A percentile compares a stretch with the other conserved stretches of the same genome.
These are phyloP conservation scores for Ceraclea dissimilis DNA, from an alignment of 2,888 invertebrate species.

Conservation along the genomic window DNA sequence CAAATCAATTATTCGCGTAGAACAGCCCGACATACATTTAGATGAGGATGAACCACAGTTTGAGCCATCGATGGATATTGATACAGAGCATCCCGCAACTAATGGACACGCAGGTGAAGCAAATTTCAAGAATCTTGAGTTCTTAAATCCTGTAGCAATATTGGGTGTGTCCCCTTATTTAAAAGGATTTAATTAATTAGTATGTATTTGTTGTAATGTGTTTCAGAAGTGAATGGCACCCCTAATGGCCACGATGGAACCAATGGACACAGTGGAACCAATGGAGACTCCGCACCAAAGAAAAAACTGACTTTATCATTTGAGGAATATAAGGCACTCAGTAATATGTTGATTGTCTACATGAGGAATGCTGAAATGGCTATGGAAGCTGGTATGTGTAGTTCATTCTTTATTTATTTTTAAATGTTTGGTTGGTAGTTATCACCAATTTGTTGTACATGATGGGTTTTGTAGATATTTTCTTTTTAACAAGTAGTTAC, in stretches of 20 bases:
- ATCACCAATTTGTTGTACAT: not conserved
- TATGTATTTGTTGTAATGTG: not conserved
- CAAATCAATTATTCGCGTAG: constrained; percentile 94
- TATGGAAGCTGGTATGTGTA: constrained; percentile 49
- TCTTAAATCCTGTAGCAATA: no score
- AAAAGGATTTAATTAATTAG: not conserved
- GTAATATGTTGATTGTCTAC: constrained; percentile 84
- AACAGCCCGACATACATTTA: constrained; percentile 93
- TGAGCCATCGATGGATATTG: constrained; percentile 49
- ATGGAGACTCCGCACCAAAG: constrained; percentile 42
- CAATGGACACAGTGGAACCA: constrained; percentile 19
- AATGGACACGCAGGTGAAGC: constrained; percentile 18
- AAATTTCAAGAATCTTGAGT: no score
- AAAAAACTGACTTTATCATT: constrained; percentile 78
- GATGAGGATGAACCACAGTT: constrained; percentile 64
- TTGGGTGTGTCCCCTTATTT: no score
- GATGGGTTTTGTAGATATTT: no score
- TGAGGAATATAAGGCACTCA: constrained; percentile 88
- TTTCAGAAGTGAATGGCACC: constrained; percentile 20
- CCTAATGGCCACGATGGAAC: constrained; percentile 30
- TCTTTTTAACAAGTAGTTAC: no score
- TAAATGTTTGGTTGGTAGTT: not conserved
- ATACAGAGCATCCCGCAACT: constrained; percentile 40
- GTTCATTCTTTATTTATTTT: not conserved
- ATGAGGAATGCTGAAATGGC: constrained; percentile 79